Percentiles rank a stretch among this genome's conserved stretches.
Conservation (phyloP, 2,888 invertebrate species). For the Drosophila nigritarsus region DNA sequence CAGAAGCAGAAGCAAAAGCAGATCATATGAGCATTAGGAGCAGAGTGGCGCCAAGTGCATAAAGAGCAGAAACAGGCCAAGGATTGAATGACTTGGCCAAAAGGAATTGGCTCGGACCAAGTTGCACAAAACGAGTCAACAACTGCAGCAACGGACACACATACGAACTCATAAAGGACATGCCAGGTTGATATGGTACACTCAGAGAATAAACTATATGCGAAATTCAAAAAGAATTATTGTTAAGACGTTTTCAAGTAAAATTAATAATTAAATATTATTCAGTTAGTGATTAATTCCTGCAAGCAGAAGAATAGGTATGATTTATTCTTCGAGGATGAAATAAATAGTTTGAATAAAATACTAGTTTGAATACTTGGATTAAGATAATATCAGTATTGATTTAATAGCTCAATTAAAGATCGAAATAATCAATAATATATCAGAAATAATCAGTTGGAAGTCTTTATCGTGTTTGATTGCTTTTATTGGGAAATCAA, state of each 20-base stretch:
- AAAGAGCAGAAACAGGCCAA: constrained; percentile 66
- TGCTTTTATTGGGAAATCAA: rapidly evolving
- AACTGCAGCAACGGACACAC: constrained; percentile 58
- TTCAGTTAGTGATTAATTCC: not conserved
- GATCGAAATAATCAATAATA: not conserved
- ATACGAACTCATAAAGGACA: constrained; percentile 54
- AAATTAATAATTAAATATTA: not conserved
- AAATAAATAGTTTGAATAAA: no score
- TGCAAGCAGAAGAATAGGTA: no score
- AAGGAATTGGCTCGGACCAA: constrained; percentile 72
- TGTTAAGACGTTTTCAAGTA: not conserved
- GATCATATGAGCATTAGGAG: constrained; percentile 68
- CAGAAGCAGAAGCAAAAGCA: constrained; percentile 30
- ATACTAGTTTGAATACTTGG: no score
- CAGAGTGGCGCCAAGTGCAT: constrained; percentile 55
- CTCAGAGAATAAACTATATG: not conserved
- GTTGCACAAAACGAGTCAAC: constrained; percentile 69
- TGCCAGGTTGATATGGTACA: constrained; percentile 32
- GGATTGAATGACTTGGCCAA: constrained; percentile 62
- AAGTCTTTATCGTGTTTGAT: not conserved
- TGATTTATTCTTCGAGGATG: no score
- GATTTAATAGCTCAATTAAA: not conserved
- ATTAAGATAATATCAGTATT: no score
- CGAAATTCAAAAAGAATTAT: not conserved
- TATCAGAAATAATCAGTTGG: not conserved